Evolutionary conservation across 1,140 invertebrate genomes (phyloP), one percentile per base, ranked within the genome.

Genomic region (Lepidostoma basale): DNA sequence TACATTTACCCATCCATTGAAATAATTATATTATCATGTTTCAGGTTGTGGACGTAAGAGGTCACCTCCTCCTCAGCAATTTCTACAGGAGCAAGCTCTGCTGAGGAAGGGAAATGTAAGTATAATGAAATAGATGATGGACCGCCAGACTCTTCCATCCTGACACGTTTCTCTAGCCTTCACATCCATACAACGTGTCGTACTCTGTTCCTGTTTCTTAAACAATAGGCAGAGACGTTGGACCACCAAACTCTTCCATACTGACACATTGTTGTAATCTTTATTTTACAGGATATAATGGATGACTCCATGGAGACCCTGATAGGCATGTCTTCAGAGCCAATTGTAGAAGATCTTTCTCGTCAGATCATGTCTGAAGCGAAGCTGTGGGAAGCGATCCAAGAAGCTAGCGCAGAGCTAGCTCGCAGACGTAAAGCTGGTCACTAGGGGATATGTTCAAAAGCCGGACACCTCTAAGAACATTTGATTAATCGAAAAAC

Each of bases 331-430:
- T 87, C 86, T 72, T 85, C 86, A 0, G 89, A 90, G 69, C 86
- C 88, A 5, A 85, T 88, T 2, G 85, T 91, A 0, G 89, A 90
- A 62, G 90, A 92, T 68, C 79, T 91, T 0, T 89, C 88, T 44
- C 84, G 89, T 47, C 89, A 92, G 76, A 91, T 91, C 6, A 83
- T 91, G 74, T 89, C 88, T 0, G 89, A 91, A 78, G 89, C 90
- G 0, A 91, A 91, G 76, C 81, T 91, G 5, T 91, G 88, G 84
- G 90, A 92, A 74, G 89, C 89, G 1, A 88, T 91, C 39, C 89
- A 91, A 74, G 89, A 90, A 74, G 88, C 89, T 3, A 86, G 88
- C 74, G 83, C 86, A 14, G 88, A 90, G 76, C 81, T 90, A 22
- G 80, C 84, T n/a, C 78, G 86, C 62, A 80, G 86, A 54, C 86